Evolutionary conservation across 2,888 invertebrate species (phyloP).

Genomic region (Dorcus hopei): DNA sequence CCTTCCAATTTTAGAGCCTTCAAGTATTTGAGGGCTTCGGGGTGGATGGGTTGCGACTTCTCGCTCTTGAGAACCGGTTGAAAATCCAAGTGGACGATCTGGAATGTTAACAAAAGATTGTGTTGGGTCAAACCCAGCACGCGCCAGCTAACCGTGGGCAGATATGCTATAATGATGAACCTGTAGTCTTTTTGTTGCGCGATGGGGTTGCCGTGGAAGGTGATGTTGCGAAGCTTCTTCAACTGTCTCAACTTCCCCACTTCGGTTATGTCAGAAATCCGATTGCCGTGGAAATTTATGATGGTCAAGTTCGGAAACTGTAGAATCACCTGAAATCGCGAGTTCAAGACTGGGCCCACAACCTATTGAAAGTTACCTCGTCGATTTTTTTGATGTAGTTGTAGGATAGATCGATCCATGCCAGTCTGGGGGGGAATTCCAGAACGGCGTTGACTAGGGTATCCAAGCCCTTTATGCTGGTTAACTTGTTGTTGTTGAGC

Average conservation of each 20-base stretch:
- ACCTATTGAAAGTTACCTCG: slow-evolving; percentile 28
- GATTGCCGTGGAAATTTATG: slow-evolving; percentile 60
- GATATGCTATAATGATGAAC: slow-evolving; percentile 42
- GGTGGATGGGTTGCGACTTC: slow-evolving; percentile 37
- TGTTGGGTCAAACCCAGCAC: too few relatives aligned
- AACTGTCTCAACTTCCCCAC: slow-evolving; percentile 51
- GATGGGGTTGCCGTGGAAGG: slow-evolving; percentile 59
- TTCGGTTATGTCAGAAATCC: slow-evolving; percentile 51
- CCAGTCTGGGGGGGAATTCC: slow-evolving; percentile 46
- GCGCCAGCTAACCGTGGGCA: slow-evolving; percentile 44
- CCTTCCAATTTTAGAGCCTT: slow-evolving; percentile 9
- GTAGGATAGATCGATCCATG: slow-evolving; percentile 56
- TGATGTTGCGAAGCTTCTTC: slow-evolving; percentile 51
- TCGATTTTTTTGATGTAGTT: slow-evolving; percentile 48
- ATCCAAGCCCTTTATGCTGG: slow-evolving; percentile 42
- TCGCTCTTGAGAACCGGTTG: slow-evolving; percentile 40
- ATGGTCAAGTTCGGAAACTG: slow-evolving; percentile 55
- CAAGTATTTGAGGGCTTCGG: slow-evolving; percentile 30
- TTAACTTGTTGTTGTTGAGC: slow-evolving; percentile 52
- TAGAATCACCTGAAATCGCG: slow-evolving; percentile 31
- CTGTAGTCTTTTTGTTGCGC: slow-evolving; percentile 43
- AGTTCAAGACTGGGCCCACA: too few relatives aligned
- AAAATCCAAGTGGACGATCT: slow-evolving; percentile 44
- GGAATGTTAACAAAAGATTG: slow-evolving; percentile 13
- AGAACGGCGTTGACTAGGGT: slow-evolving; percentile 42